Evolutionary conservation across 2,888 invertebrate genomes (phyloP).

Genomic region (Ectemnius continuus): DNA sequence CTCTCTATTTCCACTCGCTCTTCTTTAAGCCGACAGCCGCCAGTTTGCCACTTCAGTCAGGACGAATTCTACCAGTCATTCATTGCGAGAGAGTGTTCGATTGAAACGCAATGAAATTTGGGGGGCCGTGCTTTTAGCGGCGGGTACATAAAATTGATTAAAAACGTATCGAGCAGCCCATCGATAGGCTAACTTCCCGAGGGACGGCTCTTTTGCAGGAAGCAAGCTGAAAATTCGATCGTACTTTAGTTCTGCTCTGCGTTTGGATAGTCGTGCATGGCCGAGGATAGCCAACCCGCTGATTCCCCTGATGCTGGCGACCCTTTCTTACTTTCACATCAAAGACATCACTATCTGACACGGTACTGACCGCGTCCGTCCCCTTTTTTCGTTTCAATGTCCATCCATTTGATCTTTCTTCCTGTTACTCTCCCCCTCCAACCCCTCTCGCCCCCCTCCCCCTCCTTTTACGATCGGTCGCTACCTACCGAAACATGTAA

Average conservation of each 20-base stretch:
- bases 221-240: slow-evolving; percentile 46
- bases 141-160: slow-evolving; percentile 44
- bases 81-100: neutral
- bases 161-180: slow-evolving; percentile 24
- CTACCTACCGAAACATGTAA: slow-evolving; percentile 67
- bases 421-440: too few relatives aligned
- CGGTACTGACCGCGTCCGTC: slow-evolving; percentile 31
- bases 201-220: slow-evolving; percentile 44
- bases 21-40: neutral
- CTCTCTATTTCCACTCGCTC: neutral
- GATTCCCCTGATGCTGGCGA: slow-evolving; percentile 14
- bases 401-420: slow-evolving; percentile 60
- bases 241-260: slow-evolving; percentile 34
- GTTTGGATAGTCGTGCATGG: slow-evolving; percentile 33
- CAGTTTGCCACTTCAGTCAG: neutral
- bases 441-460: slow-evolving; percentile 16
- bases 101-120: neutral
- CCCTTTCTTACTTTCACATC: slow-evolving; percentile 48
- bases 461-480: slow-evolving; percentile 62
- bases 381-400: slow-evolving; percentile 49
- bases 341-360: slow-evolving; percentile 47
- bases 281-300: slow-evolving; percentile 7
- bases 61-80: neutral
- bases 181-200: slow-evolving; percentile 21
- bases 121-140: neutral